Evolutionary conservation across 2,797 vertebrate species (phyloP).

Genomic region (Gobionotothen gibberifrons): DNA sequence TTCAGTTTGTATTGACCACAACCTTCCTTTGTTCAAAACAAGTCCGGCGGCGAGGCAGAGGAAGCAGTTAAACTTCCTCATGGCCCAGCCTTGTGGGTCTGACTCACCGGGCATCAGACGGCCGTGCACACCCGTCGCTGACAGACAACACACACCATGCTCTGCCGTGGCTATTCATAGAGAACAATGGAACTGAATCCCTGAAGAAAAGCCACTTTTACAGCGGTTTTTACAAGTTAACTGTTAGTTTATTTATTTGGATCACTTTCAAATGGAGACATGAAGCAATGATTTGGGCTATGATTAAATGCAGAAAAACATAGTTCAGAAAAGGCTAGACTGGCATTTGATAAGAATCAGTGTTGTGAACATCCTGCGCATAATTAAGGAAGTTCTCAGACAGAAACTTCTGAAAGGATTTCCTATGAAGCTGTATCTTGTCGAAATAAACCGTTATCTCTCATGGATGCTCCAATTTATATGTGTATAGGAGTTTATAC

Average conservation of each 20-base stretch:
- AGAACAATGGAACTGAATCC: conserved; percentile 46
- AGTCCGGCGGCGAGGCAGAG: conserved; percentile 61
- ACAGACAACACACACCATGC: conserved; percentile 34
- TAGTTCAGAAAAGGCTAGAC: not conserved
- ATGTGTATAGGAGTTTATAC: not conserved
- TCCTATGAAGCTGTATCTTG: conserved; percentile 42
- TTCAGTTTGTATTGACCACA: conserved; percentile 1
- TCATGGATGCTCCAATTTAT: not conserved
- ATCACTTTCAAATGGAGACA: not conserved
- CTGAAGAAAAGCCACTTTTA: not conserved
- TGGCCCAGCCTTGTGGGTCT: conserved; percentile 68
- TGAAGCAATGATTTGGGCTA: not conserved
- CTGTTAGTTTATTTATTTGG: not conserved
- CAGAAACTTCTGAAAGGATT: conserved; percentile 40
- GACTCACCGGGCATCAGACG: conserved; percentile 72
- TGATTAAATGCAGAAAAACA: not conserved
- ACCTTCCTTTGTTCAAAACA: conserved; percentile 66
- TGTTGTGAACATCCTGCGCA: conserved; percentile 27
- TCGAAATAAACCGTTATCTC: conserved; percentile 23
- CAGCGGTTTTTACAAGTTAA: not conserved
- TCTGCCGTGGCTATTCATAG: conserved; percentile 63
- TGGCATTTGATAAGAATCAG: not conserved
- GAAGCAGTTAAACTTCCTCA: conserved; percentile 78
- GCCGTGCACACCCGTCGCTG: conserved; percentile 43
- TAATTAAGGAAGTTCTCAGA: conserved; percentile 42